phyloP scores from a whole-genome alignment of 2,113 vertebrate genomes.

The Oreotrochilus melanogaster region DNA sequence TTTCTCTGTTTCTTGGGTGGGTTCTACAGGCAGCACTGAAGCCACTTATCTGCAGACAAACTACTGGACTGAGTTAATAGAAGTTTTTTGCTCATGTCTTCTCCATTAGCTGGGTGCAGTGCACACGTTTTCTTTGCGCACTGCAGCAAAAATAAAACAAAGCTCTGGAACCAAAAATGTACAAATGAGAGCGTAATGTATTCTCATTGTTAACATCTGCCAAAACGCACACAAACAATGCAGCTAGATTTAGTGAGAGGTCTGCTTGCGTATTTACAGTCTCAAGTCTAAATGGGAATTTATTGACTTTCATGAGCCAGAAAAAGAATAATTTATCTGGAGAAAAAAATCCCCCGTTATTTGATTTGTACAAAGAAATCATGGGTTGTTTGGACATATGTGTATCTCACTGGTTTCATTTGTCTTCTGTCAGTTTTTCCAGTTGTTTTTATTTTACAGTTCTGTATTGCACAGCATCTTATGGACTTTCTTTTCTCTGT shows the following conservation, averaged over 20 bases:
- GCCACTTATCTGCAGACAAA: background rate
- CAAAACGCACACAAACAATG: constrained; percentile 22
- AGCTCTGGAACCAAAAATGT: constrained; percentile 13
- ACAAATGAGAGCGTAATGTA: constrained; percentile 2
- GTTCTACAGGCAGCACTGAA: background rate
- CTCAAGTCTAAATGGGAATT: background rate
- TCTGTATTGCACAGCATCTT: background rate
- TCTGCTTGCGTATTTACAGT: background rate
- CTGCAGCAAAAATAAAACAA: background rate
- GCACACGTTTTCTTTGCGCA: background rate
- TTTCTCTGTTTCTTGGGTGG: background rate
- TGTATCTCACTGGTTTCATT: background rate
- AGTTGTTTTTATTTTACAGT: background rate
- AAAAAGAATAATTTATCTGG: background rate
- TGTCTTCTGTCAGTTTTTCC: constrained; percentile 22
- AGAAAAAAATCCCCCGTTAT: background rate
- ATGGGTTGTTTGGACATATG: background rate
- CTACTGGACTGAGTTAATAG: background rate
- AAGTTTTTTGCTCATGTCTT: background rate
- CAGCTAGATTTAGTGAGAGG: constrained; percentile 9
- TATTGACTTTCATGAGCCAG: constrained; percentile 1
- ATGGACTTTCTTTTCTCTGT: background rate
- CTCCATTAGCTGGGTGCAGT: background rate
- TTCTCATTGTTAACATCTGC: constrained; percentile 36
- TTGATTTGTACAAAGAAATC: background rate